These are phyloP conservation scores for Tenebrio molitor DNA, from an alignment of 1,140 invertebrate species.

Conservation along the genomic window DNA sequence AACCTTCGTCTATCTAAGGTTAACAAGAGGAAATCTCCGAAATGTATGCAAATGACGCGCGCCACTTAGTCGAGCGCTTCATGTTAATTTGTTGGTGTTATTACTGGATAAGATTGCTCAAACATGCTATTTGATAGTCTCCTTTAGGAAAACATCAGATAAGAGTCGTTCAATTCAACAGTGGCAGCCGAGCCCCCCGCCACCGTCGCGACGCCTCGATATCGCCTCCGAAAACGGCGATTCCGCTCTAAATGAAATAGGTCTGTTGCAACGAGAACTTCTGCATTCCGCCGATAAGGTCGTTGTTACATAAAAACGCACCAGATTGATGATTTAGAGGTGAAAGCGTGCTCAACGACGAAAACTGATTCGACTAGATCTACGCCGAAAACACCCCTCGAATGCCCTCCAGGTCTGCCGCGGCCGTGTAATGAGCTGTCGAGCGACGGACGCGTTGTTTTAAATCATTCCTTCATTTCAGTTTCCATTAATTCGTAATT, in stretches of 20 bases:
- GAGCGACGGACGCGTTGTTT: slow-evolving; percentile 48
- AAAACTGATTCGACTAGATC: slow-evolving; percentile 30
- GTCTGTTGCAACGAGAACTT: slow-evolving; percentile 42
- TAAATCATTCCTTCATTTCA: slow-evolving; percentile 56
- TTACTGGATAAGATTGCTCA: slow-evolving; percentile 57
- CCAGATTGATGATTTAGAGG: slow-evolving; percentile 42
- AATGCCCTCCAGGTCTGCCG: slow-evolving; percentile 11
- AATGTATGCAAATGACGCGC: slow-evolving; percentile 57
- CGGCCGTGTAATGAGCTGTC: slow-evolving; percentile 53
- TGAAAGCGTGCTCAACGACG: slow-evolving; percentile 41
- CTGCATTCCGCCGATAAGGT: slow-evolving; percentile 46
- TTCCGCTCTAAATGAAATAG: slow-evolving; percentile 46
- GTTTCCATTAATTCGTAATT: slow-evolving; percentile 55
- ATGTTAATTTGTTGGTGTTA: slow-evolving; percentile 59
- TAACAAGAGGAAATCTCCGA: slow-evolving; percentile 51
- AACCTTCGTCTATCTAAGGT: slow-evolving; percentile 36
- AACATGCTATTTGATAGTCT: slow-evolving; percentile 58
- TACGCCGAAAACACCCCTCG: slow-evolving; percentile 9
- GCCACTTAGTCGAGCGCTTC: slow-evolving; percentile 54
- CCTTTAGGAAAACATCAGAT: slow-evolving; percentile 56
- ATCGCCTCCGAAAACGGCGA: slow-evolving; percentile 35
- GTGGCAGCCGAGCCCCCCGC: slow-evolving; percentile 29
- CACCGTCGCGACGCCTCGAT: slow-evolving; percentile 17
- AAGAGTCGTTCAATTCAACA: slow-evolving; percentile 52
- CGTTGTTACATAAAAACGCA: slow-evolving; percentile 46